Evolutionary conservation across 2,797 vertebrate species (phyloP).

Genomic region (Trichosurus vulpecula): DNA sequence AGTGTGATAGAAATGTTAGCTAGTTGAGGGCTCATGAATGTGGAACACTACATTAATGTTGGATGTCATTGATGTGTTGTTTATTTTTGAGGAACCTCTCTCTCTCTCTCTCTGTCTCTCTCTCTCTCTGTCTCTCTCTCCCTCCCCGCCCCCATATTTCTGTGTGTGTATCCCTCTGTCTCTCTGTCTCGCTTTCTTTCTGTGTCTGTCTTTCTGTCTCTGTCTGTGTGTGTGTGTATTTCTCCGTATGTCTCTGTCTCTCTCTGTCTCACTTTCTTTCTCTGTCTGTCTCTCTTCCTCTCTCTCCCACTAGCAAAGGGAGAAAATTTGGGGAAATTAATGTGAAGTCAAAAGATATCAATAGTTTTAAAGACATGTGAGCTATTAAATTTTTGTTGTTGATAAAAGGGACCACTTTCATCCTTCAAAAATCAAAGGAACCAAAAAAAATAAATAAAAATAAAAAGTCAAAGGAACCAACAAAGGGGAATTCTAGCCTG

Average conservation of each 20-base stretch:
- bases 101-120: no score
- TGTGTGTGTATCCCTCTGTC: no score
- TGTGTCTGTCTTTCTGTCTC: accelerated
- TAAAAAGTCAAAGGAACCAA: background rate
- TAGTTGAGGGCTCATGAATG: background rate
- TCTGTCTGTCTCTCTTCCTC: no score
- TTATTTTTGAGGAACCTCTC: background rate
- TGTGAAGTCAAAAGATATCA: background rate
- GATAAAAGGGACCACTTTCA: background rate
- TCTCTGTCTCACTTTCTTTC: background rate
- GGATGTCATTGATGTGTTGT: background rate
- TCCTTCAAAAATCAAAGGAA: background rate
- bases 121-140: no score
- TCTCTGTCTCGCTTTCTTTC: no score
- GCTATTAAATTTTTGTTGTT: background rate
- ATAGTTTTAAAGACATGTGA: background rate
- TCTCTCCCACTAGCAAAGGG: background rate
- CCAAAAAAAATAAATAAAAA: no score
- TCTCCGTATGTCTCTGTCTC: background rate
- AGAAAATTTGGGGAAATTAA: background rate
- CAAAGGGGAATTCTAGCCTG: background rate
- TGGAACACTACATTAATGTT: background rate
- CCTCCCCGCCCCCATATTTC: no score
- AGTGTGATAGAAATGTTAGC: background rate
- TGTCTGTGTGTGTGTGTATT: background rate